phyloP scores from a whole-genome alignment of 2,113 vertebrate genomes.

The Pycnonotus jocosus region DNA sequence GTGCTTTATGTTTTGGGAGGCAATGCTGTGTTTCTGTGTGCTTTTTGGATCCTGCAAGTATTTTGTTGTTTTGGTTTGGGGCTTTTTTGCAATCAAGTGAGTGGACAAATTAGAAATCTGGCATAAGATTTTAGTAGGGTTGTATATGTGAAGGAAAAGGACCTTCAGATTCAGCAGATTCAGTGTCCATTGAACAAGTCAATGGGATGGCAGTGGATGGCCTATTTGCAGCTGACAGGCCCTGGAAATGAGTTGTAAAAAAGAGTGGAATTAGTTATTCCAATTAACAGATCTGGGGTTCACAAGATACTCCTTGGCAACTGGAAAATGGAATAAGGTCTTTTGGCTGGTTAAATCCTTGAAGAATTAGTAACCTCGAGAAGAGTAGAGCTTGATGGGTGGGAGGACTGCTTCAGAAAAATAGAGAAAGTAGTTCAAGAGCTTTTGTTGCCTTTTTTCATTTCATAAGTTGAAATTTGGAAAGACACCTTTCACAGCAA shows the following conservation, averaged over 20 bases:
- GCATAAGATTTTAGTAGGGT: background rate
- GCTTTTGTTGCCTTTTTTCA: background rate
- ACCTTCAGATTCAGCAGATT: background rate
- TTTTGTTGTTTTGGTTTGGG: background rate
- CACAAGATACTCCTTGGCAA: background rate
- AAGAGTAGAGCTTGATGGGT: fast-evolving
- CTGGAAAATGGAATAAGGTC: background rate
- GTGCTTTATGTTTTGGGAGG: background rate
- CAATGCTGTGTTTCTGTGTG: background rate
- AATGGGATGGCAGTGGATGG: background rate
- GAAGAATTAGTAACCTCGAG: background rate
- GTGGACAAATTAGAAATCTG: background rate
- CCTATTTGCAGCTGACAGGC: background rate
- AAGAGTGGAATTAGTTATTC: background rate
- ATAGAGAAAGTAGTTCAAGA: background rate
- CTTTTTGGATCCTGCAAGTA: background rate
- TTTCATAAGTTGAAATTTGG: background rate
- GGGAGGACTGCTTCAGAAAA: background rate
- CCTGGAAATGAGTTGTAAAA: background rate
- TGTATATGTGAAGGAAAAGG: background rate
- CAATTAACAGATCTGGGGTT: background rate
- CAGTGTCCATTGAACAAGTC: background rate
- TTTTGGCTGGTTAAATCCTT: background rate
- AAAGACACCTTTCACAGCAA: background rate
- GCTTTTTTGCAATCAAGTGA: background rate